A percentile compares a stretch with the other conserved stretches of the same genome.
These are phyloP conservation scores for Paramuricea clavata DNA, from an alignment of 92 coral and sea anemone genomes.

Conservation along the genomic window DNA sequence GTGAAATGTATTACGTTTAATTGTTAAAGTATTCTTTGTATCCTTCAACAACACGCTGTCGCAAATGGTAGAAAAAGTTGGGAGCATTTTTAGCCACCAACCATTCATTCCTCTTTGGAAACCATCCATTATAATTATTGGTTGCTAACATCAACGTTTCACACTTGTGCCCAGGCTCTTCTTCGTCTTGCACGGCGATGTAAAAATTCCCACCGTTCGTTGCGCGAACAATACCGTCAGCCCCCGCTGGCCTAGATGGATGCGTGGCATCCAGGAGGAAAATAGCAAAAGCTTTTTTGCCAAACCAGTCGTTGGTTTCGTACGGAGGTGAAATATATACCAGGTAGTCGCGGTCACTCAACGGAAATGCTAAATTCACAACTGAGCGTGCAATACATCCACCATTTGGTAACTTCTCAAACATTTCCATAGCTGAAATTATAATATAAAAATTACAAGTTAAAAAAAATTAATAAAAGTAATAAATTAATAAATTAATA, in stretches of 20 bases:
- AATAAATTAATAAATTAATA: no score
- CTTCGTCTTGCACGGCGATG: not conserved
- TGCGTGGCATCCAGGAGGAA: not conserved
- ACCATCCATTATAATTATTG: not conserved
- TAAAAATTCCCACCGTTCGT: constrained; percentile 3
- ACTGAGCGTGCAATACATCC: not conserved
- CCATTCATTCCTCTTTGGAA: not conserved
- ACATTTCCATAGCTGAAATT: not conserved
- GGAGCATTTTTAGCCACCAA: not conserved
- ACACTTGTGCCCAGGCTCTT: not conserved
- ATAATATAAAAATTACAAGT: no score
- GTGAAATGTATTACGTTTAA: no score
- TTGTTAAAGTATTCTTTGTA: not conserved
- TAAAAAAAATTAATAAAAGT: no score
- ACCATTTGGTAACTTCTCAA: no score
- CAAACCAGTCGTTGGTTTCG: not conserved
- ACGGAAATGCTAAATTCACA: not conserved
- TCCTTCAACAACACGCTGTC: not conserved
- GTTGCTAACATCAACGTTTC: not conserved
- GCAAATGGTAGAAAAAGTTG: not conserved
- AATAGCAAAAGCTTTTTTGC: not conserved
- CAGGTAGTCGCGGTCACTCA: not conserved
- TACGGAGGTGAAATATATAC: not conserved
- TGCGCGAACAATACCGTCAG: not conserved
- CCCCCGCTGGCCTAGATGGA: not conserved